Evolutionary conservation across 2,113 vertebrate species (phyloP).

Genomic region (Acanthochromis polyacanthus): DNA sequence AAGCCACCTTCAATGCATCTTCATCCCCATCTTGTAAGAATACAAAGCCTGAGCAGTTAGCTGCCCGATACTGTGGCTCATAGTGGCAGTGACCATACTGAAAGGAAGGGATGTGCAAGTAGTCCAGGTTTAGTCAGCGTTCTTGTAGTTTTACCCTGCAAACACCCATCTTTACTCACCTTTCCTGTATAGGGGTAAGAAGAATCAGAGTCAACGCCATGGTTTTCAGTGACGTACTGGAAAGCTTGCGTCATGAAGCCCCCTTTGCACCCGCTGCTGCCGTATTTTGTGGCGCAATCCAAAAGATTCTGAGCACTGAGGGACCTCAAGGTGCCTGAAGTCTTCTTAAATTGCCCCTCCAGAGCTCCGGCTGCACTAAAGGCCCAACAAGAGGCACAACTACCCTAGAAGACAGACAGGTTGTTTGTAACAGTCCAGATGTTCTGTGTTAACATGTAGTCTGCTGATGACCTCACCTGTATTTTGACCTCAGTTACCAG

Average conservation of each 20-base stretch:
- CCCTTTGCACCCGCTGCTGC: conserved; percentile 74
- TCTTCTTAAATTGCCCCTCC: conserved; percentile 81
- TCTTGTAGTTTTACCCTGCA: not conserved
- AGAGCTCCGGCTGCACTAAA: conserved; percentile 81
- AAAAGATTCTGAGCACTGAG: conserved; percentile 83
- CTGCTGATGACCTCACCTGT: conserved; percentile 76
- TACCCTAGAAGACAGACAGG: conserved; percentile 53
- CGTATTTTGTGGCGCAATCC: conserved; percentile 74
- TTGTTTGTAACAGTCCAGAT: not conserved
- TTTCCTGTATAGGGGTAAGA: conserved; percentile 70
- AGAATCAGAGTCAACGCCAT: conserved; percentile 74
- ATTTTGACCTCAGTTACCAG: conserved; percentile 87
- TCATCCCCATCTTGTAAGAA: conserved; percentile 80
- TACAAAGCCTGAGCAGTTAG: conserved; percentile 84
- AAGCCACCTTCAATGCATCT: conserved; percentile 71
- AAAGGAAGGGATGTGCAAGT: not conserved
- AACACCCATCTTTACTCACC: conserved; percentile 34
- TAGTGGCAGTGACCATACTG: conserved; percentile 86
- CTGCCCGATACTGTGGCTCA: conserved; percentile 69
- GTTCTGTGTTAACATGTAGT: too few species aligned
- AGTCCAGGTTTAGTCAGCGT: too few species aligned
- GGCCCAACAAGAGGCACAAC: conserved; percentile 82
- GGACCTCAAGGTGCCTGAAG: conserved; percentile 63
- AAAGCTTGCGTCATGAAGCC: conserved; percentile 78
- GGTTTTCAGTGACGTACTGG: conserved; percentile 70